Conservation (phyloP, 2,113 vertebrate species). For the Arothron firmamentum region DNA sequence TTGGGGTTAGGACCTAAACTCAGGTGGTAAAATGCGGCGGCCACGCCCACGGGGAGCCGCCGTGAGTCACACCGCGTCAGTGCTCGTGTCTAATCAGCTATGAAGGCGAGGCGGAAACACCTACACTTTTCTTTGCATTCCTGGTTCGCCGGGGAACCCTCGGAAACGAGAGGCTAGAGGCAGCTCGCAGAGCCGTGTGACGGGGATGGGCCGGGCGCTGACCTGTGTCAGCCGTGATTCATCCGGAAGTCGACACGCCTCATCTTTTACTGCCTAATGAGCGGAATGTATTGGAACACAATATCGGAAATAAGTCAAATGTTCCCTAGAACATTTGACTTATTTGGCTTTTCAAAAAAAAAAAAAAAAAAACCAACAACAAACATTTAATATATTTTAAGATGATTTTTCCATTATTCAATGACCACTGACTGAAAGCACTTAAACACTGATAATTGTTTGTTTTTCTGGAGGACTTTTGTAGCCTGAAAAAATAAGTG, state of each 20-base stretch:
- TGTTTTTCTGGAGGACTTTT: too few species aligned
- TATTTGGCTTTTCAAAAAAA: too few species aligned
- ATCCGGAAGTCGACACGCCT: constrained; percentile 14
- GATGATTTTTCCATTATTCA: too few species aligned
- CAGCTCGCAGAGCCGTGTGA: constrained; percentile 31
- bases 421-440: too few species aligned
- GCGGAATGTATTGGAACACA: not conserved
- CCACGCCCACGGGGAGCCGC: constrained; percentile 47
- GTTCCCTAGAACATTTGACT: too few species aligned
- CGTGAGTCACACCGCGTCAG: constrained; percentile 48
- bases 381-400: too few species aligned
- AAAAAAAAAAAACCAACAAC: too few species aligned
- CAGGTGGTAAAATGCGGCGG: constrained; percentile 42
- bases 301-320: not conserved
- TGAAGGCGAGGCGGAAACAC: constrained; percentile 52
- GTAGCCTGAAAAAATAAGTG: too few species aligned
- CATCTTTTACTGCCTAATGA: constrained; percentile 14
- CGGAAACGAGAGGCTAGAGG: constrained; percentile 35
- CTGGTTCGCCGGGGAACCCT: constrained; percentile 29
- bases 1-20: constrained; percentile 29
- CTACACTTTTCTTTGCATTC: constrained; percentile 34
- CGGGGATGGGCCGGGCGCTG: constrained; percentile 16
- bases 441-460: too few species aligned
- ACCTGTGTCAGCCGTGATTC: constrained; percentile 28
- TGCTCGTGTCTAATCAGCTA: constrained; percentile 41